Percentiles rank a stretch among this genome's conserved stretches.
Conservation (phyloP, 2,113 vertebrate genomes). For the Tamias sibiricus region DNA sequence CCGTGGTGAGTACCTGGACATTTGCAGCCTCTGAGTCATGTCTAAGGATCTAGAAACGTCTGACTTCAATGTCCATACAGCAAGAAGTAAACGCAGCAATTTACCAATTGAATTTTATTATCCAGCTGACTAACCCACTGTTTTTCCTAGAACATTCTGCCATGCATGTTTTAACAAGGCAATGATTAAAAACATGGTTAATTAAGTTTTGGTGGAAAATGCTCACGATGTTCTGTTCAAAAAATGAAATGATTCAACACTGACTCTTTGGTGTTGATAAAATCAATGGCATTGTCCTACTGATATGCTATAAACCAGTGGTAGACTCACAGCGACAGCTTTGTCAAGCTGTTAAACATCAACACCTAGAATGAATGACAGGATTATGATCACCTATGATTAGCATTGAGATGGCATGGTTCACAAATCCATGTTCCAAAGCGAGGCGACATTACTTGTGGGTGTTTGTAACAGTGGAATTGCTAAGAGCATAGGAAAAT, state of each 20-base stretch:
- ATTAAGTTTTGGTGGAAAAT: conserved; percentile 60
- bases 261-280: conserved; percentile 30
- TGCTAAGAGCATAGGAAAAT: conserved; percentile 15
- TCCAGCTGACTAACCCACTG: neutral
- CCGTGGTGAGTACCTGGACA: conserved; percentile 30
- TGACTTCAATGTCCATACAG: neutral
- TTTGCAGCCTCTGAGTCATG: conserved; percentile 55
- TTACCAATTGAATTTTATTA: neutral
- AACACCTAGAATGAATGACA: conserved; percentile 33
- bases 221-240: conserved; percentile 33
- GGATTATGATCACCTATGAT: neutral
- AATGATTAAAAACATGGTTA: conserved; percentile 55
- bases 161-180: conserved; percentile 34
- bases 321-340: neutral
- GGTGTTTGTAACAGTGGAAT: neutral
- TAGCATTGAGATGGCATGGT: conserved; percentile 27
- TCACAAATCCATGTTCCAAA: conserved; percentile 5
- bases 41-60: conserved; percentile 44
- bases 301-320: neutral
- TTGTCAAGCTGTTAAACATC: conserved; percentile 31
- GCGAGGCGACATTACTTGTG: neutral
- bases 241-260: conserved; percentile 47
- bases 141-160: conserved; percentile 56
- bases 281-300: neutral
- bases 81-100: conserved; percentile 41